Percentiles rank a stretch among this genome's conserved stretches.
Conservation (phyloP, 2,113 vertebrate genomes). For the Strix aluco region DNA sequence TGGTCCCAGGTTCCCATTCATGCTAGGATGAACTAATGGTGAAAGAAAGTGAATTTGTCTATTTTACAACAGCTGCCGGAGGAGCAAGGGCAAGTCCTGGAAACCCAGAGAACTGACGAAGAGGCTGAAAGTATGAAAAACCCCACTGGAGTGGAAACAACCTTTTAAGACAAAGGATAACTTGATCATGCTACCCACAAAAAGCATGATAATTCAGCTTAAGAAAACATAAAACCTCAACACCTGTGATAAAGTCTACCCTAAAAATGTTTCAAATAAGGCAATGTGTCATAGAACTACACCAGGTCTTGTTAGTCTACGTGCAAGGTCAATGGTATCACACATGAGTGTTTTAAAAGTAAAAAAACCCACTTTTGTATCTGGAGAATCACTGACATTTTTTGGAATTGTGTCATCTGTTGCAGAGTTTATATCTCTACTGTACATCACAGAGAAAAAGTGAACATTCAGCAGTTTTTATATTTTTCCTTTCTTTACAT, state of each 20-base stretch:
- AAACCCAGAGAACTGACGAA: background rate
- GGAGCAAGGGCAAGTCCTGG: background rate
- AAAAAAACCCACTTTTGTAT: background rate
- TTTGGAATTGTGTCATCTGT: background rate
- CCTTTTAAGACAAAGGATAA: background rate
- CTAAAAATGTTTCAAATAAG: background rate
- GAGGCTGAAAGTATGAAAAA: background rate
- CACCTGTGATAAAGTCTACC: background rate
- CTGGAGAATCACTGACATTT: background rate
- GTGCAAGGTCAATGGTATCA: background rate
- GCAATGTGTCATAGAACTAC: accelerated
- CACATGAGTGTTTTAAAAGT: background rate
- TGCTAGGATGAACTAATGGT: background rate
- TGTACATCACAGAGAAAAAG: slow-evolving; percentile 13
- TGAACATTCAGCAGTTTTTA: slow-evolving; percentile 58
- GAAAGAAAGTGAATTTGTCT: background rate
- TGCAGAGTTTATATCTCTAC: slow-evolving; percentile 7
- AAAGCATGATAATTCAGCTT: background rate
- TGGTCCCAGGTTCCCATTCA: background rate
- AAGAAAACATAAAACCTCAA: background rate
- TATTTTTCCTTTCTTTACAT: slow-evolving; percentile 47
- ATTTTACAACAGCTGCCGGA: background rate
- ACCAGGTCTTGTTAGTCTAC: background rate
- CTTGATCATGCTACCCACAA: background rate
- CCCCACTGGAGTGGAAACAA: background rate